phyloP scores from a whole-genome alignment of 2,888 invertebrate genomes.

The Apamea crenata region DNA sequence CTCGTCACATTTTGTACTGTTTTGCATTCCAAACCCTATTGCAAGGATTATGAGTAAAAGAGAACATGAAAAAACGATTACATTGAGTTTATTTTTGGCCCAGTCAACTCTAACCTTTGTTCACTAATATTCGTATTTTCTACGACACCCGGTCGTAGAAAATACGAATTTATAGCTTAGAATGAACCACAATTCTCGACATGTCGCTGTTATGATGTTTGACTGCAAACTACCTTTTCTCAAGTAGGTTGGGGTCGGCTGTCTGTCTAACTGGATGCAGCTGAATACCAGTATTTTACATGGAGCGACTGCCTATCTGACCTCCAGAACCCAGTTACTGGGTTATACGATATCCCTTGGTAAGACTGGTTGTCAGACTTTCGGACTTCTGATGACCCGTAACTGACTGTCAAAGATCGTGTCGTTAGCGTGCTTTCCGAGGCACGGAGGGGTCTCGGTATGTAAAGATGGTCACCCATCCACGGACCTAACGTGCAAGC shows the following conservation, averaged over 20 bases:
- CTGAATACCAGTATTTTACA: not conserved
- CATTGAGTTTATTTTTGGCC: slow-evolving; percentile 24
- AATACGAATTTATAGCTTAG: not conserved
- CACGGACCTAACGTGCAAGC: too few relatives aligned
- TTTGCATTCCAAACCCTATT: slow-evolving; percentile 17
- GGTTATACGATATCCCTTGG: too few relatives aligned
- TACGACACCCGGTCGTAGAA: not conserved
- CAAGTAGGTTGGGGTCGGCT: not conserved
- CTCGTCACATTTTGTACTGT: slow-evolving; percentile 1
- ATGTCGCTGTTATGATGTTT: not conserved
- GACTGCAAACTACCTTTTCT: not conserved
- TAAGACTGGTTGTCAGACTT: not conserved
- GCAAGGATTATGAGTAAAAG: not conserved
- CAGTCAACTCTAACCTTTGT: not conserved
- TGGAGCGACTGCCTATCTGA: not conserved
- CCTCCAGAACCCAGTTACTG: too few relatives aligned
- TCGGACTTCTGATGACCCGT: not conserved
- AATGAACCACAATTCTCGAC: not conserved
- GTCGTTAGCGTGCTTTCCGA: too few relatives aligned
- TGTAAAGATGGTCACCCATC: too few relatives aligned
- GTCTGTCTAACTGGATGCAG: not conserved
- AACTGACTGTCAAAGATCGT: not conserved
- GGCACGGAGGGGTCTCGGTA: too few relatives aligned
- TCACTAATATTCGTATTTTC: not conserved
- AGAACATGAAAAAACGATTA: slow-evolving; percentile 14